Percentiles rank a stretch among this genome's conserved stretches.
These are phyloP conservation scores for Cyprinella venusta DNA, from an alignment of 2,797 vertebrate genomes.

Conservation along the genomic window DNA sequence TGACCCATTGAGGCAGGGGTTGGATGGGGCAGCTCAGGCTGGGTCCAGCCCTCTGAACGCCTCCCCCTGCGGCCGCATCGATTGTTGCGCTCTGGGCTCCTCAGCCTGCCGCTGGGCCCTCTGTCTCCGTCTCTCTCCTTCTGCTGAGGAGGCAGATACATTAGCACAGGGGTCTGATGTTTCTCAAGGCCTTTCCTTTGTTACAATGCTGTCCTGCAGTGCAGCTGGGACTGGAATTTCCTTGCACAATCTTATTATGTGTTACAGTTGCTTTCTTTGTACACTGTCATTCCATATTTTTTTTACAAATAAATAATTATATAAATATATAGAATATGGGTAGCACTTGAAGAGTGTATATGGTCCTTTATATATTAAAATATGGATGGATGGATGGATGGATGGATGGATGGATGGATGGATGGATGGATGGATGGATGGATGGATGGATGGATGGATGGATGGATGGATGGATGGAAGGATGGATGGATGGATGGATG, in stretches of 20 bases:
- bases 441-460: too few relatives aligned
- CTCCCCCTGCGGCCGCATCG: conserved; percentile 83
- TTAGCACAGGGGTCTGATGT: conserved; percentile 65
- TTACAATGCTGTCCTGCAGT: conserved; percentile 10
- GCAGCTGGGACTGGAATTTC: conserved; percentile 36
- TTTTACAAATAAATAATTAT: background rate
- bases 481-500: too few relatives aligned
- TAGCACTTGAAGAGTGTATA: too few relatives aligned
- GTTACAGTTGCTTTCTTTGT: conserved; percentile 9
- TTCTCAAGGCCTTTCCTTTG: conserved; percentile 38
- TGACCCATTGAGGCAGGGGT: conserved; percentile 77
- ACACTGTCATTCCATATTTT: background rate
- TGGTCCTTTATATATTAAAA: too few relatives aligned
- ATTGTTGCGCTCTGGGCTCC: conserved; percentile 88
- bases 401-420: too few relatives aligned
- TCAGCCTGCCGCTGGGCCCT: conserved; percentile 84
- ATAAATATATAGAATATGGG: too few relatives aligned
- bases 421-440: too few relatives aligned
- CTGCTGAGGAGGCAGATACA: conserved; percentile 73
- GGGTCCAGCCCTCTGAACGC: conserved; percentile 82
- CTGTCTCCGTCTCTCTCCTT: conserved; percentile 70
- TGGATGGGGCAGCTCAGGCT: conserved; percentile 67
- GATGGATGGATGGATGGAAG: too few relatives aligned
- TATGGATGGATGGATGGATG: too few relatives aligned
- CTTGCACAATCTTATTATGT: conserved; percentile 15